Base-by-base conservation (phyloP, 2,113 vertebrate genomes). In the Hyla sarda region DNA sequence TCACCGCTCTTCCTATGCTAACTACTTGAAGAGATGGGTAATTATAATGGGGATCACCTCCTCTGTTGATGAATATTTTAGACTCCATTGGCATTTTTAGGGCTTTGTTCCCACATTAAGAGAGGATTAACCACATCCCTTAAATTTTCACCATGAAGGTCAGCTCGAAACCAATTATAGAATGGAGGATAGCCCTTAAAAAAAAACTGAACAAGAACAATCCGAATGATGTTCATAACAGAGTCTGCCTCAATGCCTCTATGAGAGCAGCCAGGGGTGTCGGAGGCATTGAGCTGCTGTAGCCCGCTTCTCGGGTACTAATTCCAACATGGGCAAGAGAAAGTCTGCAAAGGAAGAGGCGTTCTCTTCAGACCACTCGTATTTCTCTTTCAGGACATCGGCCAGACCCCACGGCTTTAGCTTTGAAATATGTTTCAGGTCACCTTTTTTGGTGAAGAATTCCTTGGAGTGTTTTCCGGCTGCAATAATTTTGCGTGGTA, bases 361-460 rank as follows among this genome's bases (percentile, higher is more conserved):
- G 85, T 98, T 97, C 1, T 98, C 98, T 88, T 94, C 95, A 88
- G 93, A 58, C 98, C 98, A 99, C 90, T 99, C 97, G 0, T 99
- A 99, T 91, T 99, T 99, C 87, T 99, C 97, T 82, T 97, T 94
- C 84, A 99, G 90, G 77, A 99, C 98, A 87, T 98, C 97, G 37
- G 94, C 90, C 76, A 99, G 94, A 82, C 96, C 98, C 98, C 98
- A 99, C 2, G 98, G 97, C 90, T 99, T 99, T 92, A 99, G 94
- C 91, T 97, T 99, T 82, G 96, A 99, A 92, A 99, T 99, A 92
- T 99, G 98, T 87, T 98, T 97, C 89, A 99, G 94, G 82, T 99
- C 98, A 74, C 98, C 98, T 97, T 99, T 99, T 94, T 99, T 99
- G 91, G 96, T 99, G 96, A 99, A 99, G 92, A 99, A 99, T 76